Evolutionary conservation across 2,113 vertebrate genomes (phyloP), one percentile per base, ranked within the genome.

Genomic region (Sprattus sprattus): DNA sequence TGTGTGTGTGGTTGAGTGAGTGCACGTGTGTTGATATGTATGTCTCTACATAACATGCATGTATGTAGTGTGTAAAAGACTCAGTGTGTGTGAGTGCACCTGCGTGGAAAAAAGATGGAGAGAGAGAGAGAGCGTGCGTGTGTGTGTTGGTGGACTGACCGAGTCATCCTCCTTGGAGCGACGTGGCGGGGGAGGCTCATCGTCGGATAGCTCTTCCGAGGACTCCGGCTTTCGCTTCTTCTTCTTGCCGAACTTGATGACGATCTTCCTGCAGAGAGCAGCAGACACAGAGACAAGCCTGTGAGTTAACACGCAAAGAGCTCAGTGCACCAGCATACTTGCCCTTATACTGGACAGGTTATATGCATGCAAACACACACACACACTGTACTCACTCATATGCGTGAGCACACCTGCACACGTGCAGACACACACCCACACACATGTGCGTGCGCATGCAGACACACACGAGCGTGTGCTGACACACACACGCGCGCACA

Each of bases 181-280:
- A 64, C 94, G 94, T 88, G 95, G 96, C 6, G 95, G 88, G 49
- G 95, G 94, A 75, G 95, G 96, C 81, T 98, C 97, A 1, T 95
- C 94, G 82, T 99, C 98, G 0, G 97, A 98, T 84, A 96, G 92
- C 25, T 98, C 97, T 91, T 98, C 98, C 78, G 98, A 99, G 88
- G 97, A 98, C 57, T 97, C 97, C 0, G 96, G 97, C 95, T 98
- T 99, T 88, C 97, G 95, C 87, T 98, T 99, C 91, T 98, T 98
- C 94, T 98, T 99, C 94, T 97, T 98, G 89, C 97, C 97, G 91
- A 99, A 94, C 80, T 98, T 99, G 92, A 99, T 99, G 88, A 99
- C 97, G 82, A 99, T 97, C 93, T 99, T 99, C 85, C 98, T 99
- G 90, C 67, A 49, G 28, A 39, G 16, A 28, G 10, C 49, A 81